Base-by-base conservation (phyloP, 1,140 invertebrate genomes). In the Elysia chlorotica region DNA sequence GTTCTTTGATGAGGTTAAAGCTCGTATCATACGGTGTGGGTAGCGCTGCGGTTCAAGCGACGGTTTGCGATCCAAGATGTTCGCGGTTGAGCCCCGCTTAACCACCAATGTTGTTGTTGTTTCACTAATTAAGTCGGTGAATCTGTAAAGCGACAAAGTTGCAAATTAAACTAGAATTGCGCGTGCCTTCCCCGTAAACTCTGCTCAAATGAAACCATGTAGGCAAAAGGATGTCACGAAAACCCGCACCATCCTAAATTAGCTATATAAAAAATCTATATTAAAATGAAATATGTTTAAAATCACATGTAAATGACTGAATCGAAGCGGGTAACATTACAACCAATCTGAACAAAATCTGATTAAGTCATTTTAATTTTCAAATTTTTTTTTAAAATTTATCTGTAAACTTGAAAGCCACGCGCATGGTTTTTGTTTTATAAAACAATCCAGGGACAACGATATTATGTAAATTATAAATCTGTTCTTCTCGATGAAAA, bases 1-100 rank as follows among this genome's bases (percentile, higher is more conserved):
- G 38, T 86, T 81, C 71, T 86, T 82, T 66, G 79, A 82, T 17
- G 74, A 85, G 77, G 84, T 83, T 69, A 28, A 61, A 21, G 14
- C 65, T 68, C 25, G n/a, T 14, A 25, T 66, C 30, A 41, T 66
- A n/a, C 48, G n/a, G 0, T 10, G 14, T 30, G 17, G 21, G 3
- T 21, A n/a, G 1, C 54, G n/a, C 56, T 57, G 0, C 19, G n/a
- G 17, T 71, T 28, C n/a, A n/a, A n/a, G n/a, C 33, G 17, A 28
- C 17, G 14, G 6, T 5, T 3, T 31, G 1, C 31, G 30, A 19
- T 61, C 19, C n/a, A 21, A 30, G 25, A 35, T 56, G 2, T 67
- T 41, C 28, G 23, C n/a, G 19, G 1, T 14, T 19, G 0, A 0
- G 23, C n/a, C 0, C 2, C 25, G 0, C 2, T 21, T 2, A 14